A percentile compares a stretch with the other conserved stretches of the same genome.
phyloP scores from a whole-genome alignment of 1,140 invertebrate species.

The Heterodera carotae region DNA sequence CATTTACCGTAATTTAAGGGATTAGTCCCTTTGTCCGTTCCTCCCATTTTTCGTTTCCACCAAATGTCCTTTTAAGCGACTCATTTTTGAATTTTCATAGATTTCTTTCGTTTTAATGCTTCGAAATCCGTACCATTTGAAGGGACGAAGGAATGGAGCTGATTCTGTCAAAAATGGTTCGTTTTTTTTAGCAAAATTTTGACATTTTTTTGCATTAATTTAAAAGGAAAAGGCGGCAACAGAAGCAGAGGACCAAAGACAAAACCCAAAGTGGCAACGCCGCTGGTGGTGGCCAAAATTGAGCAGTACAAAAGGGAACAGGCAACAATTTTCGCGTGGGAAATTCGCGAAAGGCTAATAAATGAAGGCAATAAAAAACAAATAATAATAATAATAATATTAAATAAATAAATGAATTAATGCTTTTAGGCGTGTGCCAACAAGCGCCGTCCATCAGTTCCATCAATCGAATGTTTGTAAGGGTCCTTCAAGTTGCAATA shows the following conservation, averaged over 20 bases:
- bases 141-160: not conserved
- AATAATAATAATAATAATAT: conserved; percentile 28
- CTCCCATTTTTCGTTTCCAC: too few relatives aligned
- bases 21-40: too few relatives aligned
- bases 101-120: not conserved
- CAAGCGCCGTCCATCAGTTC: conserved; percentile 65
- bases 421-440: conserved; percentile 56
- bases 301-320: conserved; percentile 70
- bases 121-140: not conserved
- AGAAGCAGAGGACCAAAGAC: not conserved
- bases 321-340: conserved; percentile 70
- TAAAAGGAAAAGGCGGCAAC: not conserved
- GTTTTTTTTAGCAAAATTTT: not conserved
- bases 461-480: conserved; percentile 57
- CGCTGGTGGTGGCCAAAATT: conserved; percentile 69
- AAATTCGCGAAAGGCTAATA: conserved; percentile 69
- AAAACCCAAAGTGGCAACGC: conserved; percentile 66
- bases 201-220: not conserved
- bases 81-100: too few relatives aligned
- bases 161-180: not conserved
- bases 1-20: too few relatives aligned
- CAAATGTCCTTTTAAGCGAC: too few relatives aligned
- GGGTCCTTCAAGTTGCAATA: not conserved
- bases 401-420: conserved; percentile 1
- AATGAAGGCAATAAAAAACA: conserved; percentile 62